phyloP scores from a whole-genome alignment of 2,888 invertebrate genomes.

The Xylota segnis region DNA sequence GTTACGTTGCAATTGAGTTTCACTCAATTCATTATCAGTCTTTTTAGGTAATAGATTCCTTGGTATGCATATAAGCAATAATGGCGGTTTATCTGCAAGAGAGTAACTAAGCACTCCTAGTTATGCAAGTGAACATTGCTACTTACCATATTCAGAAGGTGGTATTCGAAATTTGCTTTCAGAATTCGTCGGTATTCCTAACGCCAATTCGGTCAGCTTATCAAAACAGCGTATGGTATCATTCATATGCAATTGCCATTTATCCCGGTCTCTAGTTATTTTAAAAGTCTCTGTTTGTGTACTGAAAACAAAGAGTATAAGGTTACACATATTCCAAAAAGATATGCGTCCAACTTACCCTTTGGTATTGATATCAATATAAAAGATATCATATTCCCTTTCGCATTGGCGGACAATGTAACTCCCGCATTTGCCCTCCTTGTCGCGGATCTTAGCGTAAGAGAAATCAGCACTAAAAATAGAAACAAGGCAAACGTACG shows the following conservation, averaged over 20 bases:
- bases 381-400: constrained; percentile 91
- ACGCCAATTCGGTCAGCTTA: constrained; percentile 81
- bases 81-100: constrained; percentile 81
- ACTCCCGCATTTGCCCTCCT: constrained; percentile 90
- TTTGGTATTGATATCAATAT: constrained; percentile 92
- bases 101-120: background rate
- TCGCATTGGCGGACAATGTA: constrained; percentile 94
- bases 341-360: constrained; percentile 85
- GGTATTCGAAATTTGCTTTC: constrained; percentile 87
- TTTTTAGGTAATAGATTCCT: constrained; percentile 83
- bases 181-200: constrained; percentile 81
- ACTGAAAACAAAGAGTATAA: constrained; percentile 81
- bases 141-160: constrained; percentile 93
- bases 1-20: constrained; percentile 82
- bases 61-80: constrained; percentile 83
- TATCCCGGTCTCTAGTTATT: constrained; percentile 83
- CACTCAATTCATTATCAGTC: constrained; percentile 82
- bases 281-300: constrained; percentile 89
- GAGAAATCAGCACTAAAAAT: constrained; percentile 91
- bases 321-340: constrained; percentile 1
- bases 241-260: constrained; percentile 82
- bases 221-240: constrained; percentile 79
- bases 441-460: constrained; percentile 92
- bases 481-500: constrained; percentile 15
- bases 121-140: background rate